Evolutionary conservation across 2,113 vertebrate genomes (phyloP).

Genomic region (Lathamus discolor): DNA sequence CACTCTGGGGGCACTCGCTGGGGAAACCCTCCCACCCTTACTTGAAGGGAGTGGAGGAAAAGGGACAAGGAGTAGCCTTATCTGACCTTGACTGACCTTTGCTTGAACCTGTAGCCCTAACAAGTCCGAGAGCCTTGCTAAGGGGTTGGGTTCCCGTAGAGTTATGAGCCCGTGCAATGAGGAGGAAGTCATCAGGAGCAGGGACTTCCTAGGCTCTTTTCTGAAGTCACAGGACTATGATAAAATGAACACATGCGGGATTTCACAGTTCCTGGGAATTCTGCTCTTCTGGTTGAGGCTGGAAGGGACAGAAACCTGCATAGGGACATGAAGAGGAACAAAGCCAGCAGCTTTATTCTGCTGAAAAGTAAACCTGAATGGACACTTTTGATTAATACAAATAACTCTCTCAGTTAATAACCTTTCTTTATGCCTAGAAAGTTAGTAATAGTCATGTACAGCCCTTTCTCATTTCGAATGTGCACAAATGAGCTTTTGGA

Average conservation of each 20-base stretch:
- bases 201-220: neutral
- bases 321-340: neutral
- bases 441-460: neutral
- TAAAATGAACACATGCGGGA: neutral
- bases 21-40: neutral
- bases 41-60: neutral
- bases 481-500: neutral
- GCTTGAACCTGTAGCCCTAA: neutral
- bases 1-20: fast-evolving
- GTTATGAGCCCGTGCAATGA: fast-evolving
- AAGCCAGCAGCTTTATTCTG: neutral
- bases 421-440: neutral
- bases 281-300: neutral
- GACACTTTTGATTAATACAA: neutral
- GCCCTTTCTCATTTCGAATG: neutral
- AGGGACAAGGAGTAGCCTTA: neutral
- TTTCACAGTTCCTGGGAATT: neutral
- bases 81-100: fast-evolving
- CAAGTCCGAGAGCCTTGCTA: fast-evolving
- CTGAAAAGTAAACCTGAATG: neutral
- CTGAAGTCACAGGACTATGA: neutral
- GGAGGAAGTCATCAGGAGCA: neutral
- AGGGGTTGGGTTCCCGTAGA: neutral
- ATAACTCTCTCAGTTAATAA: neutral
- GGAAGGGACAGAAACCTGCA: neutral